Evolutionary conservation across 1,140 invertebrate species (phyloP), one percentile per base, ranked within the genome.

Genomic region (Scaptomyza graminum): DNA sequence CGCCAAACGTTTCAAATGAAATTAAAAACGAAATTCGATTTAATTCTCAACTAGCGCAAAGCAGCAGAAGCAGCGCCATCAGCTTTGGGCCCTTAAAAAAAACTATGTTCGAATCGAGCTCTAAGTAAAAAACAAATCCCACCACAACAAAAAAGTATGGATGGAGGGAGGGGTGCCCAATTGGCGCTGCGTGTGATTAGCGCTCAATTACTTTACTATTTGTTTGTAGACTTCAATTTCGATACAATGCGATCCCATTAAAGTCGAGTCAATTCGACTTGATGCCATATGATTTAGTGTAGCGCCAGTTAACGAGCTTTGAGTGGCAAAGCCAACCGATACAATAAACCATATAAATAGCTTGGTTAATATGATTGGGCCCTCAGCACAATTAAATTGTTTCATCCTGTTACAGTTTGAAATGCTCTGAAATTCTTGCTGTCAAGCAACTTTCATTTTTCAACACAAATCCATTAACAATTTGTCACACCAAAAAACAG

Each of bases 381-480:
- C 18, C 18, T 1, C 1, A 18, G 9, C 6, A n/a, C 7, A 25
- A 64, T 70, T 56, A 34, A 15, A 31, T 52, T 8, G 6, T 60
- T 43, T 55, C 50, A 50, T 63, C 47, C 65, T 51, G 37, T 31
- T 51, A 25, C 13, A 28, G 16, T 43, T 13, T 16, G 41, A 55
- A 41, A 25, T 51, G 31, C 41, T 41, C 5, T 18, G 15, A 12
- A 18, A 39, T 41, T 67, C 55, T 55, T 39, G 69, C 67, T 67
- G 47, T n/a, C 63, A 54, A 51, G 51, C 66, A 67, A 72, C 69
- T 74, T 74, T 74, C 71, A 69, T 74, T 74, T 74, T 74, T 74
- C 22, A 57, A 63, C 25, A 57, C 51, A 68, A 74, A 63, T 69
- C 71, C 71, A 74, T 74, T 74, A 70, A 69, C 66, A 39, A 37